Conservation (phyloP, 2,888 invertebrate species). For the Syrista parreyssii region DNA sequence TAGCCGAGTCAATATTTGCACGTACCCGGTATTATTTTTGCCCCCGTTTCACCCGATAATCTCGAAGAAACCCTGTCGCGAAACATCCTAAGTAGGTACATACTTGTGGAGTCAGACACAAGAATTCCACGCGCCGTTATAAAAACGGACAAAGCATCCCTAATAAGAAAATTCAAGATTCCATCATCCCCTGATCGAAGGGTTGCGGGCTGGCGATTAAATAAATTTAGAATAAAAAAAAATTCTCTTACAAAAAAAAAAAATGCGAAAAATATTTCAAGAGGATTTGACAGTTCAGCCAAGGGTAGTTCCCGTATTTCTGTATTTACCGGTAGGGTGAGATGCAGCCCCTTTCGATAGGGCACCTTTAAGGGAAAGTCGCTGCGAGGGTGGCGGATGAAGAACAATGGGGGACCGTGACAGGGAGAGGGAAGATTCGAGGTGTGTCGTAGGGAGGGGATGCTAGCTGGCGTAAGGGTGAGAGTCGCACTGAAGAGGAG, state of each 20-base stretch:
- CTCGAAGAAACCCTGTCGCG: conserved; percentile 23
- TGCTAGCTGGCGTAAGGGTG: conserved; percentile 29
- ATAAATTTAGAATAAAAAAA: no score
- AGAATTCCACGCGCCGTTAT: no score
- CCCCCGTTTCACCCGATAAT: conserved; percentile 38
- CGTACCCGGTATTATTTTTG: conserved; percentile 40
- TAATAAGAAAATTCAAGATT: no score
- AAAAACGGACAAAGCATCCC: no score
- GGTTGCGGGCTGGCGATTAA: no score
- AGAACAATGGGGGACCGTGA: conserved; percentile 47
- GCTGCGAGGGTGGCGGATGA: conserved; percentile 35
- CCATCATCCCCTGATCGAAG: no score
- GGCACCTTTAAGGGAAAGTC: conserved; percentile 48
- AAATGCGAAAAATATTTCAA: no score
- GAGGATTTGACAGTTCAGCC: no score
- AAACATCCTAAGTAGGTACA: conserved; percentile 17
- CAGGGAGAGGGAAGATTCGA: conserved; percentile 20
- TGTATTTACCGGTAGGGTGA: no score
- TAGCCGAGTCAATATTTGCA: conserved; percentile 46
- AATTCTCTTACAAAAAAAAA: no score
- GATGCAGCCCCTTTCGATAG: conserved; percentile 11
- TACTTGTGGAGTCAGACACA: no score
- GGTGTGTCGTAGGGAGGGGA: conserved; percentile 15
- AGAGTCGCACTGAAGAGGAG: conserved; percentile 24
- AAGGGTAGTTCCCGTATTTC: no score